Evolutionary conservation across 2,113 vertebrate genomes (phyloP).

Genomic region (Irena cyanogastra): DNA sequence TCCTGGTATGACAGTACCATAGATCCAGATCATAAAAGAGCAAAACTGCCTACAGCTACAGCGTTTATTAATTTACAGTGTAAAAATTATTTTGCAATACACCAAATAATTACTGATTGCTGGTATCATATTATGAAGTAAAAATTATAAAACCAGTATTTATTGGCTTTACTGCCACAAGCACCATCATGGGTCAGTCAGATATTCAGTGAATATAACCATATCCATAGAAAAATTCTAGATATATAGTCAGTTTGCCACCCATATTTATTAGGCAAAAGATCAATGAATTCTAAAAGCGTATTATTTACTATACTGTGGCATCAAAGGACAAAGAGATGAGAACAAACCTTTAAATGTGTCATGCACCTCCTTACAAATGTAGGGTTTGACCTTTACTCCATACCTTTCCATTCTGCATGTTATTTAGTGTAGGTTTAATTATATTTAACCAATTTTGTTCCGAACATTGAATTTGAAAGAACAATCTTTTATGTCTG

Average conservation of each 20-base stretch:
- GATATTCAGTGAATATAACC: neutral
- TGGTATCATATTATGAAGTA: neutral
- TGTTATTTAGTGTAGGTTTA: neutral
- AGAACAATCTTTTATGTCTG: neutral
- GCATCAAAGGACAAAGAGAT: neutral
- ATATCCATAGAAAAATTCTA: neutral
- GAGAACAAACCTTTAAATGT: neutral
- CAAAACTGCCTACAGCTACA: neutral
- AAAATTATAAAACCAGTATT: neutral
- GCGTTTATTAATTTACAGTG: neutral
- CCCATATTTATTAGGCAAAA: neutral
- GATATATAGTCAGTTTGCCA: neutral
- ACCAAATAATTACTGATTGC: neutral
- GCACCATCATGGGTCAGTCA: neutral
- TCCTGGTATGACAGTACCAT: neutral
- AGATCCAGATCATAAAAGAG: neutral
- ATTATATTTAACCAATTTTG: neutral
- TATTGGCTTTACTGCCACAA: neutral
- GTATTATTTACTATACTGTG: neutral
- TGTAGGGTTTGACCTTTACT: neutral
- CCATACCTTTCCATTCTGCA: neutral
- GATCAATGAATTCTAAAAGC: neutral
- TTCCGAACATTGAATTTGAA: neutral
- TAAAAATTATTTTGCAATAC: neutral
- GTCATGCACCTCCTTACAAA: neutral